Percentiles rank a stretch among this genome's conserved stretches.
Conservation (phyloP, 2,888 invertebrate genomes). For the Drosophila paramelanica region DNA sequence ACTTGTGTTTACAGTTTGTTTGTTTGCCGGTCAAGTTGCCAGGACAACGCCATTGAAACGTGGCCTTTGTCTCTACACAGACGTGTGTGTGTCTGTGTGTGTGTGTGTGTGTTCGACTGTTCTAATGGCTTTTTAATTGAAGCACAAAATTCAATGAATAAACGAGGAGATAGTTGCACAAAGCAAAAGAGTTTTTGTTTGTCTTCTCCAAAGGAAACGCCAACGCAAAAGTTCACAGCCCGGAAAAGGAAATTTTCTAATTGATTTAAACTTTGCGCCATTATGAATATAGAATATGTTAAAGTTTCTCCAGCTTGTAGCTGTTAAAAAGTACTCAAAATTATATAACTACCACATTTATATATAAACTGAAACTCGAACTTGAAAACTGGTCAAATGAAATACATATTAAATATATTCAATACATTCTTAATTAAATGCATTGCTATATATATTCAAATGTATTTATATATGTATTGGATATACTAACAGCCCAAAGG, state of each 20-base stretch:
- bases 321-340: slow-evolving; percentile 6
- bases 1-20: slow-evolving; percentile 56
- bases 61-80: slow-evolving; percentile 41
- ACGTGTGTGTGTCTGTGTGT: neutral
- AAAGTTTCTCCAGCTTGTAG: slow-evolving; percentile 26
- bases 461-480: too few species aligned
- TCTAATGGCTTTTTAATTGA: slow-evolving; percentile 76
- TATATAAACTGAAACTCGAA: neutral
- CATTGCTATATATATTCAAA: too few species aligned
- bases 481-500: neutral
- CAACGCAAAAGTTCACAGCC: slow-evolving; percentile 34
- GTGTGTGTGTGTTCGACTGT: slow-evolving; percentile 14
- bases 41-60: slow-evolving; percentile 66
- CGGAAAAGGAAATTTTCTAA: slow-evolving; percentile 54
- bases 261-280: slow-evolving; percentile 54
- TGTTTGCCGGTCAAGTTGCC: slow-evolving; percentile 62
- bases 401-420: too few species aligned
- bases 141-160: slow-evolving; percentile 75
- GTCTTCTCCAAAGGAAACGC: slow-evolving; percentile 5
- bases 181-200: slow-evolving; percentile 34
- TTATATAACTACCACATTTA: neutral
- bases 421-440: too few species aligned
- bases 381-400: neutral
- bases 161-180: slow-evolving; percentile 65
- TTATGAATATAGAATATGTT: slow-evolving; percentile 32